These are phyloP conservation scores for Halictus ligatus DNA, from an alignment of 2,888 invertebrate species.

Conservation along the genomic window DNA sequence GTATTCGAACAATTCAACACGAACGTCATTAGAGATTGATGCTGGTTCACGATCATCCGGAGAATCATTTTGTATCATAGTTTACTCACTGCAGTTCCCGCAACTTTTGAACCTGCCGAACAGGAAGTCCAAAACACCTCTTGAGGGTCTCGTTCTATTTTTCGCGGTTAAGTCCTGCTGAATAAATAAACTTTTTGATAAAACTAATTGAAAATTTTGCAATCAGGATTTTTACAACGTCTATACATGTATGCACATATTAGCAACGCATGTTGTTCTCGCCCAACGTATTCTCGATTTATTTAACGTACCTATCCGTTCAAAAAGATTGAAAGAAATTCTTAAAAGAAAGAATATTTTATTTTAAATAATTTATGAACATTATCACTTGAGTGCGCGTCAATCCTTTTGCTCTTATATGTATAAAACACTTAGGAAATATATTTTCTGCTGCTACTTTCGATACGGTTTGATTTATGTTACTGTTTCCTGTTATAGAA, in stretches of 20 bases:
- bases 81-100: conserved; percentile 78
- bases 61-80: background rate
- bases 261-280: too few species aligned
- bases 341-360: too few species aligned
- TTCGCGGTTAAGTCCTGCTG: background rate
- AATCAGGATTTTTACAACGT: background rate
- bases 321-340: too few species aligned
- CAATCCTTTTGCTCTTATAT: too few species aligned
- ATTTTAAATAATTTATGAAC: too few species aligned
- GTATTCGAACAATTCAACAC: background rate
- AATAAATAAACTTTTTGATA: background rate
- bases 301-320: too few species aligned
- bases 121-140: conserved; percentile 78
- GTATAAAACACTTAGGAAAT: too few species aligned
- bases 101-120: conserved; percentile 78
- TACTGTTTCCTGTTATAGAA: background rate
- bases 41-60: background rate
- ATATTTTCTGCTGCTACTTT: too few species aligned
- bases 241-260: background rate
- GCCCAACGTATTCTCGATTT: too few species aligned
- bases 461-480: background rate
- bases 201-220: background rate
- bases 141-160: conserved; percentile 59
- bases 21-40: background rate
- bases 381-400: too few species aligned